phyloP scores from a whole-genome alignment of 2,113 vertebrate genomes.

The Crotalus viridis region DNA sequence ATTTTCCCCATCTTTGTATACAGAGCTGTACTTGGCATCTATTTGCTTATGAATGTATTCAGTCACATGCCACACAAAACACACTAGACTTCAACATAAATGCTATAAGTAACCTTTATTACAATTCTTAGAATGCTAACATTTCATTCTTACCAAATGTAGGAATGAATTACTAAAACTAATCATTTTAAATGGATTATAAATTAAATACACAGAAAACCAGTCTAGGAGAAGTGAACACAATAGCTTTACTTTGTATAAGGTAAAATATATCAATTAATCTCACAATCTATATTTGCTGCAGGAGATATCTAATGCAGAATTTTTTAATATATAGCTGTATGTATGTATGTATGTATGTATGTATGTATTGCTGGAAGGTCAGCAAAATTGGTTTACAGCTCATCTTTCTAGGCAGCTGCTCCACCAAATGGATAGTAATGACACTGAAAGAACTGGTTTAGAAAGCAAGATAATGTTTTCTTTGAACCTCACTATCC shows the following conservation, averaged over 20 bases:
- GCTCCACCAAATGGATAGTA: no score
- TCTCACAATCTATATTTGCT: neutral
- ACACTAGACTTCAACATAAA: neutral
- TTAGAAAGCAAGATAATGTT: no score
- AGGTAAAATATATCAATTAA: neutral
- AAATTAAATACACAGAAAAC: neutral
- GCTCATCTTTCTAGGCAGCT: no score
- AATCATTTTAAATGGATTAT: slow-evolving; percentile 6
- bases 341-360: no score
- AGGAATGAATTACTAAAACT: neutral
- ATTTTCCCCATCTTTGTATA: neutral
- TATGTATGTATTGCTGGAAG: no score
- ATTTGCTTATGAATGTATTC: slow-evolving; percentile 7
- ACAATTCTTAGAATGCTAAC: neutral
- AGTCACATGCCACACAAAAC: neutral
- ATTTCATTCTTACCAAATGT: neutral
- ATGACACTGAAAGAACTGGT: no score
- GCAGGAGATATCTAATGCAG: neutral
- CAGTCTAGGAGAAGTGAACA: neutral
- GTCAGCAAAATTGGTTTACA: no score
- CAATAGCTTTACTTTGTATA: neutral
- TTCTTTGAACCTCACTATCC: no score
- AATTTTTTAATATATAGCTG: neutral
- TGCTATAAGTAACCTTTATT: neutral
- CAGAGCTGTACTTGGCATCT: neutral